Evolutionary conservation across 2,888 invertebrate species (phyloP), one percentile per base, ranked within the genome.

Genomic region (Horisme vitalbata): DNA sequence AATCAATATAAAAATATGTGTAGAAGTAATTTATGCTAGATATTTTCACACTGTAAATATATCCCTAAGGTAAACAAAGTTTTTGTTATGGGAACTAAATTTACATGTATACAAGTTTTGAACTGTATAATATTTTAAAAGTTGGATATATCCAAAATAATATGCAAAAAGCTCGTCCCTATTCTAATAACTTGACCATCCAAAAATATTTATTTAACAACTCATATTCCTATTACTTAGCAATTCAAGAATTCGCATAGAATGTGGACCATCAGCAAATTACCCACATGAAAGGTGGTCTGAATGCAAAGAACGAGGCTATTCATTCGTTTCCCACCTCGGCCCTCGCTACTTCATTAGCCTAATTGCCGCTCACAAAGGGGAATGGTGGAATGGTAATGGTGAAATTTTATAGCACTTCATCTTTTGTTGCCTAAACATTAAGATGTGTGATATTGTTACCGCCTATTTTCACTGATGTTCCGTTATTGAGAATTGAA

Each of bases 241-340:
- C 38, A 35, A 50, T 52, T 48, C 44, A 48, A 55, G 50, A 51
- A 51, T 46, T 70, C 65, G 61, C 59, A 66, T 75, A 70, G 70
- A 76, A 77, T 71, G 68, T 69, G 53, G 70, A 74, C 76, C 80
- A 83, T 83, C 82, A 83, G 80, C 75, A 79, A 81, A 86, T 85
- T 83, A 73, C 77, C 81, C 79, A 83, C 86, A 87, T 87, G 84
- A 88, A 88, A 88, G 83, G 83, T 84, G 77, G 74, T 77, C 65
- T 79, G 79, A 83, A 84, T 81, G 78, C 72, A 68, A 77, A 76
- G 81, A 83, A 76, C 78, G 73, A 71, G 75, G 71, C 71, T 69
- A 82, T 88, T 86, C 87, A 87, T 83, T 83, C 77, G 68, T 20
- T 44, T 44, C 36, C 28, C 28, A 28, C 28, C 48, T 66, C 63